Conservation (phyloP, 2,888 invertebrate genomes). For the Nipponacmea schrenckii region DNA sequence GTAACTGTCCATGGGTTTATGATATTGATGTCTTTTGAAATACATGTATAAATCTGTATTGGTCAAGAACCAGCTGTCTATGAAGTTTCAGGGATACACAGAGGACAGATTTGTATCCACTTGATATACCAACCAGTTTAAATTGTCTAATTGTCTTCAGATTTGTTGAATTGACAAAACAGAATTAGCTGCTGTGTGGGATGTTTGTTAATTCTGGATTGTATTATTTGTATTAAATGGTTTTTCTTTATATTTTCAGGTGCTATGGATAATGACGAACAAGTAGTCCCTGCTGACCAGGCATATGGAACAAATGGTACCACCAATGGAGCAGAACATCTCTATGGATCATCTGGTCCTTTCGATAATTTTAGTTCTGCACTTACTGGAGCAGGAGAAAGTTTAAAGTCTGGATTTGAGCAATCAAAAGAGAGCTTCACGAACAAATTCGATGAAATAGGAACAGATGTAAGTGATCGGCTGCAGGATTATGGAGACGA, state of each 20-base stretch:
- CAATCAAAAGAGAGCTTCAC: not conserved
- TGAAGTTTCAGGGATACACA: no score
- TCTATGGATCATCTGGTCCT: not conserved
- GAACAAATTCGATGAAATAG: not conserved
- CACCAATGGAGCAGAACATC: not conserved
- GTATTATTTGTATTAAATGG: not conserved
- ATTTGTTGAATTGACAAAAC: no score
- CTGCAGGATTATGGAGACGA: not conserved
- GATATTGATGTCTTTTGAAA: no score
- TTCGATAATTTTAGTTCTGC: not conserved
- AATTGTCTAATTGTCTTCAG: no score
- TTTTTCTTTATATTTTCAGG: not conserved
- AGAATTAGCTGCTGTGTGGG: not conserved
- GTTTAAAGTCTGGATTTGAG: not conserved
- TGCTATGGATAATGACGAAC: constrained; percentile 1
- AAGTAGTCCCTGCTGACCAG: not conserved
- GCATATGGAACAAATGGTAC: not conserved
- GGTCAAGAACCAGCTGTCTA: no score
- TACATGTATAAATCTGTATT: no score
- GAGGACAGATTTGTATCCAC: no score
- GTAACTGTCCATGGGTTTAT: no score
- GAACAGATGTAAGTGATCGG: not conserved
- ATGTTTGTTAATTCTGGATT: not conserved
- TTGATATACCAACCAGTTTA: no score
- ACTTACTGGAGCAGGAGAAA: not conserved